These are phyloP conservation scores for Phalanger gymnotis DNA, from an alignment of 2,797 vertebrate genomes.

Conservation along the genomic window DNA sequence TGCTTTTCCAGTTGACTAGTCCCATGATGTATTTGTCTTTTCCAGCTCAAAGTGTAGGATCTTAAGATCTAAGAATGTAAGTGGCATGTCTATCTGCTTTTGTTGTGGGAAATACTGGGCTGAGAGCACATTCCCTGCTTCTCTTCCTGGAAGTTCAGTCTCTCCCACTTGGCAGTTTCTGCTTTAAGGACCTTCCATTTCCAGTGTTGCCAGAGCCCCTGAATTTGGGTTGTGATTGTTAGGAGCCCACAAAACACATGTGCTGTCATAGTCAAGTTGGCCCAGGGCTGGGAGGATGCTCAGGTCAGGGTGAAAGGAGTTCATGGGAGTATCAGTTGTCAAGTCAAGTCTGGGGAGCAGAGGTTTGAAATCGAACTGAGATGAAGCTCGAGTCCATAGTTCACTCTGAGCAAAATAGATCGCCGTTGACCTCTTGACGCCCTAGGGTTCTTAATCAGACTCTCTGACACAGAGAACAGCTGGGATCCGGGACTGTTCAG, in stretches of 20 bases:
- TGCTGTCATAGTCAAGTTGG: neutral
- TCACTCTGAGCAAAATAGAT: neutral
- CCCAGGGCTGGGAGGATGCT: neutral
- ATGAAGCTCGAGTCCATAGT: neutral
- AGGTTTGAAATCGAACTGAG: neutral
- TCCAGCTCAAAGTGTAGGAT: neutral
- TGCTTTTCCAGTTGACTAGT: slow-evolving; percentile 15
- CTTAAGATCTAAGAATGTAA: neutral
- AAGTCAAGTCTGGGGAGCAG: neutral
- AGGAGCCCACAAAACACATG: neutral
- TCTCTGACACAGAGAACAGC: neutral
- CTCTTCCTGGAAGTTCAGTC: slow-evolving; percentile 51
- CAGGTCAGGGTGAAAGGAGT: neutral
- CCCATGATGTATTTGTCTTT: slow-evolving; percentile 29
- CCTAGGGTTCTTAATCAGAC: neutral
- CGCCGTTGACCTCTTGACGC: neutral
- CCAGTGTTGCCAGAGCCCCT: neutral
- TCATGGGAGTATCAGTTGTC: neutral
- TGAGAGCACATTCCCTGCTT: slow-evolving; percentile 36
- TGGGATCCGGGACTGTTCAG: neutral
- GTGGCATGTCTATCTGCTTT: slow-evolving; percentile 43
- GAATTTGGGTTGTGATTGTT: neutral
- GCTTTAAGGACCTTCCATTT: neutral
- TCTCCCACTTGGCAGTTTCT: neutral
- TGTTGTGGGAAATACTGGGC: slow-evolving; percentile 19